Base-by-base conservation (phyloP, 2,888 invertebrate genomes). In the Epistrophe grossulariae region DNA sequence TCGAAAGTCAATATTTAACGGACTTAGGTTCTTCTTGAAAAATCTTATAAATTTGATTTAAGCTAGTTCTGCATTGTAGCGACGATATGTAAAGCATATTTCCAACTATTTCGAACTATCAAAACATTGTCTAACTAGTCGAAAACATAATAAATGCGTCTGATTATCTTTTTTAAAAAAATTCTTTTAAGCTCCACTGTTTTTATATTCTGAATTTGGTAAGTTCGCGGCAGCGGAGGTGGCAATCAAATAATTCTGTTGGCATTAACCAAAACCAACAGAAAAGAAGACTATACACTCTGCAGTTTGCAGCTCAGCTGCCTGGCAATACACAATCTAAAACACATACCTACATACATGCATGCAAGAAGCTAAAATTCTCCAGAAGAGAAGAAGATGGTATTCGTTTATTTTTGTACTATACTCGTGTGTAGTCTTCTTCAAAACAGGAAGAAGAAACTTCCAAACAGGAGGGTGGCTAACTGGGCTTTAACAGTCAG, bases 211-310 rank as follows among this genome's bases (percentile, higher is more conserved):
- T 28, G 70, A 71, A 52, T 70, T 71, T 70, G 52, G 24, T 59
- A 55, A 71, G 66, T 31, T 11, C 31, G 31, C 73, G 68, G 48
- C n/a, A 4, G 59, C 10, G 28, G n/a, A 28, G 28, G 64, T 43
- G 81, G 82, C 70, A 82, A 79, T 87, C 82, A 82, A 79, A 87
- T 66, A 74, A 72, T 79, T 31, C 79, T 76, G 10, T 38, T 10
- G 64, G 55, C 50, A 74, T 74, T 60, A 57, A n/a, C 68, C 48
- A 59, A 57, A 57, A 50, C 38, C 50, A 38, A 60, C 38, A 38
- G 17, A 60, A 66, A 50, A 52, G 38, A 50, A 52, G 38, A 35
- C 40, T 28, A 24, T 13, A n/a, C 57, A 43, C 57, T 43, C 13
- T 43, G 15, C 28, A 43, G 43, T 35, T 38, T 31, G 7, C 35